Evolutionary conservation across 2,113 vertebrate species (phyloP).

Genomic region (Salvelinus alpinus): DNA sequence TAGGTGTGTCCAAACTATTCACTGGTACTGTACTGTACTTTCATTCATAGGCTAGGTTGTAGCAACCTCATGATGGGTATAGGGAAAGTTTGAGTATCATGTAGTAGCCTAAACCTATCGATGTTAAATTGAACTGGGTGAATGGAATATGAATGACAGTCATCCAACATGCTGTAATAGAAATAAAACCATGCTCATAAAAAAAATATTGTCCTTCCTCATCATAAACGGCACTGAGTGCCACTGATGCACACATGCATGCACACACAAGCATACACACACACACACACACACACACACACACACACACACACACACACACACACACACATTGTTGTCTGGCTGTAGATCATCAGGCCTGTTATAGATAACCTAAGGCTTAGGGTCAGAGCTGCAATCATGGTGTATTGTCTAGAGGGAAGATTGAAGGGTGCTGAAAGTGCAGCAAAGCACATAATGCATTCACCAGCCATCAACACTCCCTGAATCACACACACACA

Average conservation of each 20-base stretch:
- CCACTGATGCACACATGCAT: neutral
- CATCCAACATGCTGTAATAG: too few relatives aligned
- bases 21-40: too few relatives aligned
- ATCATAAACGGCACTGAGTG: too few relatives aligned
- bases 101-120: too few relatives aligned
- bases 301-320: neutral
- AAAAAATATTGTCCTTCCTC: too few relatives aligned
- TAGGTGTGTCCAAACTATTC: too few relatives aligned
- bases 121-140: too few relatives aligned
- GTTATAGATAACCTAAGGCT: constrained; percentile 39
- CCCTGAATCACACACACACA: neutral
- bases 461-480: constrained; percentile 21
- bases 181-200: too few relatives aligned
- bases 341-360: constrained; percentile 49
- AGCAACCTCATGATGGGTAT: too few relatives aligned
- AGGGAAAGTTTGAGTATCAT: too few relatives aligned
- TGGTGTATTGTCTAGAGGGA: constrained; percentile 56
- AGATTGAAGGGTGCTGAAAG: constrained; percentile 59
- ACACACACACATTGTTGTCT: constrained; percentile 20
- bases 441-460: constrained; percentile 46
- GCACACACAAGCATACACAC: constrained; percentile 8
- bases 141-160: too few relatives aligned
- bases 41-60: too few relatives aligned
- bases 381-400: constrained; percentile 64
- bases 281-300: constrained; percentile 3